phyloP scores from a whole-genome alignment of 1,140 invertebrate genomes.

The Eurosta solidaginis region DNA sequence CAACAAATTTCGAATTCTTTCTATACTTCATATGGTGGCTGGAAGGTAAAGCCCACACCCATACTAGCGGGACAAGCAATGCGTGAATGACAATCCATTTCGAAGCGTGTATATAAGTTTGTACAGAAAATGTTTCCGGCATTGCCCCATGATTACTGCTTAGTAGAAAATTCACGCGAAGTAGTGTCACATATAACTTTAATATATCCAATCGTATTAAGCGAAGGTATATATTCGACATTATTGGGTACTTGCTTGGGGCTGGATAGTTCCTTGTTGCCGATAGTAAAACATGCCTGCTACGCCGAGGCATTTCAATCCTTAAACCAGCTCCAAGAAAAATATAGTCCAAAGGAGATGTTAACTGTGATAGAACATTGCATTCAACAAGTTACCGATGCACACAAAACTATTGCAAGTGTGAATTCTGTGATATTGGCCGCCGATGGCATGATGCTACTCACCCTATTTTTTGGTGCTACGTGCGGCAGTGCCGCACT shows the following conservation, averaged over 20 bases:
- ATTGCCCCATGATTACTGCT: conserved; percentile 61
- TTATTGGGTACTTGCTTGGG: conserved; percentile 56
- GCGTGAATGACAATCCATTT: conserved; percentile 68
- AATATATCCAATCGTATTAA: conserved; percentile 52
- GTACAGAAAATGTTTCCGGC: conserved; percentile 72
- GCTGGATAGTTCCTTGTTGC: conserved; percentile 43
- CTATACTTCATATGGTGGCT: conserved; percentile 75
- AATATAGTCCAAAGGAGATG: conserved; percentile 57
- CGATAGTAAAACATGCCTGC: conserved; percentile 41
- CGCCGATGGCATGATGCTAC: conserved; percentile 55
- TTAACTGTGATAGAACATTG: conserved; percentile 55
- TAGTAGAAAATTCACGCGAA: conserved; percentile 46
- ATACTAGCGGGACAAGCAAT: conserved; percentile 75
- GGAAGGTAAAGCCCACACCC: conserved; percentile 69
- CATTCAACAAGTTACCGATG: conserved; percentile 50
- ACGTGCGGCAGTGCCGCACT: conserved; percentile 54
- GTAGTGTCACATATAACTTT: conserved; percentile 54
- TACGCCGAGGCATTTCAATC: conserved; percentile 48
- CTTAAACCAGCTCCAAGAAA: conserved; percentile 53
- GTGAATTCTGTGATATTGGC: conserved; percentile 45
- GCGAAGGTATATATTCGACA: conserved; percentile 56
- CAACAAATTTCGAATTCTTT: conserved; percentile 72
- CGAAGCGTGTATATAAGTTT: conserved; percentile 67
- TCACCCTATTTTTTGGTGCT: conserved; percentile 53
- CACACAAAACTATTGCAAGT: conserved; percentile 46